Percentiles rank a stretch among this genome's conserved stretches.
phyloP scores from a whole-genome alignment of 2,113 vertebrate species.

The Mugil cephalus region DNA sequence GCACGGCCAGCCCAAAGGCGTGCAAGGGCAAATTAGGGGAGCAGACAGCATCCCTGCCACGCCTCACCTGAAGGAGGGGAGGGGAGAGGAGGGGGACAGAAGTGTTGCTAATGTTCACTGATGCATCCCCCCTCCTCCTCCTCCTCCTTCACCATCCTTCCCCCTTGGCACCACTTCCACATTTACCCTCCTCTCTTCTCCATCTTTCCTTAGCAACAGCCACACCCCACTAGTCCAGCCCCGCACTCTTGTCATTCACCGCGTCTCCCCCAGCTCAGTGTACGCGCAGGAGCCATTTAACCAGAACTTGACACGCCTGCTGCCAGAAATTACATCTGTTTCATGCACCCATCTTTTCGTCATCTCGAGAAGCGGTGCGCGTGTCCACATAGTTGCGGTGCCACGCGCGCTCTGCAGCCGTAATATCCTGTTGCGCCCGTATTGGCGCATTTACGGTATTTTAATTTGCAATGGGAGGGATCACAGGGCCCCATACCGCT shows the following conservation, averaged over 20 bases:
- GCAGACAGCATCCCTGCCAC: conserved; percentile 6
- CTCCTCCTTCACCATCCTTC: background rate
- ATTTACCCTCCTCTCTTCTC: background rate
- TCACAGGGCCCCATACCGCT: conserved; percentile 27
- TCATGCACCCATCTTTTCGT: background rate
- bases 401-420: background rate
- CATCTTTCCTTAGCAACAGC: conserved; percentile 72
- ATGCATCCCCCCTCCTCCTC: too few relatives aligned
- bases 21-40: background rate
- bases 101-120: conserved; percentile 20
- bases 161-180: conserved; percentile 12
- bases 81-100: background rate
- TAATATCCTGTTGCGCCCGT: conserved; percentile 33
- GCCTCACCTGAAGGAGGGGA: conserved; percentile 45
- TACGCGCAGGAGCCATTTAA: background rate
- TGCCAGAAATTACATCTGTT: background rate
- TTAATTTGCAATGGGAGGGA: conserved; percentile 56
- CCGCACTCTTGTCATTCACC: conserved; percentile 10
- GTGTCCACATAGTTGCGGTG: too few relatives aligned
- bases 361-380: too few relatives aligned
- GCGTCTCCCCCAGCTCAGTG: background rate
- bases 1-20: too few relatives aligned
- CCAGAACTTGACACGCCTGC: background rate
- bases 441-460: conserved; percentile 69
- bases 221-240: conserved; percentile 59